Conservation (phyloP, 2,888 invertebrate species). For the Leucozona laternaria region DNA sequence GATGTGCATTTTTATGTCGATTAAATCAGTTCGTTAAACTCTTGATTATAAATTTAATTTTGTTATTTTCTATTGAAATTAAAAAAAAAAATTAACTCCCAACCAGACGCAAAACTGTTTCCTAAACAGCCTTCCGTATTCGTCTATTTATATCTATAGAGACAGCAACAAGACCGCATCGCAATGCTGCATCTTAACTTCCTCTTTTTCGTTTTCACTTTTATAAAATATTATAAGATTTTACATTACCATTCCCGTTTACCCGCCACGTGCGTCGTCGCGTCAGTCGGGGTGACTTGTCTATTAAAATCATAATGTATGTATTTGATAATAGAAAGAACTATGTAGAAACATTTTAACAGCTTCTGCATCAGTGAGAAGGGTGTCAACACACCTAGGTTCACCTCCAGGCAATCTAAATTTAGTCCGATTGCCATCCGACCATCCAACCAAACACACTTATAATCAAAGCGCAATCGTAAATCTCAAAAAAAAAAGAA, state of each 20-base stretch:
- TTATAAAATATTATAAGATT: conserved; percentile 14
- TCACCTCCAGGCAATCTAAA: conserved; percentile 61
- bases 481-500: conserved; percentile 1
- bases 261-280: not conserved
- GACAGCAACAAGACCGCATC: conserved; percentile 23
- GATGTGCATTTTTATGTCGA: not conserved
- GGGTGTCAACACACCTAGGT: conserved; percentile 55
- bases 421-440: conserved; percentile 36
- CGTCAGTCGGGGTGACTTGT: not conserved
- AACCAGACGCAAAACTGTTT: conserved; percentile 38
- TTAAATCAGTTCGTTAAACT: conserved; percentile 31
- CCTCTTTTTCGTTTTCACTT: conserved; percentile 50
- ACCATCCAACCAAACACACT: conserved; percentile 16
- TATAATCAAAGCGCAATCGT: conserved; percentile 17
- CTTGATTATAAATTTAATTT: not conserved
- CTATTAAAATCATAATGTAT: conserved; percentile 23
- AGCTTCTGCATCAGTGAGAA: not conserved
- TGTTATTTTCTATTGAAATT: not conserved
- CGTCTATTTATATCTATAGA: conserved; percentile 48
- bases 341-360: not conserved
- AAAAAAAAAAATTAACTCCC: not conserved
- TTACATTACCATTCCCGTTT: not conserved
- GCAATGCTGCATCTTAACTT: conserved; percentile 55
- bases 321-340: conserved; percentile 4
- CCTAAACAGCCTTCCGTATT: conserved; percentile 40